These are phyloP conservation scores for Bombus sylvicola DNA, from an alignment of 1,140 invertebrate species.

Conservation along the genomic window DNA sequence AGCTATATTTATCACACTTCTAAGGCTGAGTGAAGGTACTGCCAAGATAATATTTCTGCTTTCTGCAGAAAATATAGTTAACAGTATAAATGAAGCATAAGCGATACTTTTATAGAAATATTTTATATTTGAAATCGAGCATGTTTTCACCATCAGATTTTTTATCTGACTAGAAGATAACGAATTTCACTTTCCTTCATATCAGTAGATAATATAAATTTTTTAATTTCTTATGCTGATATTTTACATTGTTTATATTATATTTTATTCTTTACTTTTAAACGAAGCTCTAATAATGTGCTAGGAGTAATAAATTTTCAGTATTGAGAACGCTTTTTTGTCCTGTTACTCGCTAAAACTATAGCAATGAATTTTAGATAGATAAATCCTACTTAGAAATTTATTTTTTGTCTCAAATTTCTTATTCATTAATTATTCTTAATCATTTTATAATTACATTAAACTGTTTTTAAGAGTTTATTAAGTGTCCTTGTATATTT, in stretches of 20 bases:
- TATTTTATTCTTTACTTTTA: conserved; percentile 40
- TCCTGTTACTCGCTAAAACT: conserved; percentile 25
- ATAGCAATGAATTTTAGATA: conserved; percentile 30
- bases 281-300: conserved; percentile 17
- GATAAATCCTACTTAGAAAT: not conserved
- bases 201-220: conserved; percentile 59
- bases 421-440: not conserved
- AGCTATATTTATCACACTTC: conserved; percentile 64
- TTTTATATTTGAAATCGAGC: conserved; percentile 59
- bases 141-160: conserved; percentile 51
- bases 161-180: conserved; percentile 53
- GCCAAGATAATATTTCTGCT: conserved; percentile 67
- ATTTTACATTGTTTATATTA: conserved; percentile 56
- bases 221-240: conserved; percentile 63
- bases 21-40: conserved; percentile 73
- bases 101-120: conserved; percentile 64
- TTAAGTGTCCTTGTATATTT: not conserved
- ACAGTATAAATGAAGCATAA: conserved; percentile 61
- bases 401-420: not conserved
- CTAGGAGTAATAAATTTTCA: conserved; percentile 52
- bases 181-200: conserved; percentile 57
- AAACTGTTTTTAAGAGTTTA: conserved; percentile 5
- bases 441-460: not conserved
- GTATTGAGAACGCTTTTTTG: conserved; percentile 31
- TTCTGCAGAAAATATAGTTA: conserved; percentile 53